These are phyloP conservation scores for Dryoscopus gambensis DNA, from an alignment of 2,113 vertebrate species.

Conservation along the genomic window DNA sequence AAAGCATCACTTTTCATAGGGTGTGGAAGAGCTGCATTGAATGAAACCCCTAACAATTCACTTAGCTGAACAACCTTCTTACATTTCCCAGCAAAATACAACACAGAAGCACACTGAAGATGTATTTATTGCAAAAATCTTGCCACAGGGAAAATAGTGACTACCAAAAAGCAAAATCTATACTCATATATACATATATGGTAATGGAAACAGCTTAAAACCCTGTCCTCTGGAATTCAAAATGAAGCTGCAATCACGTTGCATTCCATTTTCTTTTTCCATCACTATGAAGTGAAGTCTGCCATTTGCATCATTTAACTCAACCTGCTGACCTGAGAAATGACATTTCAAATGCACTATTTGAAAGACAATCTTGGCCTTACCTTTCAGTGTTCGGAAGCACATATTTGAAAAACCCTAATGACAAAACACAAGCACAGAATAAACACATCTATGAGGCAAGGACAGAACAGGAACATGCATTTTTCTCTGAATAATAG, in stretches of 20 bases:
- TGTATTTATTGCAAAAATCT: background rate
- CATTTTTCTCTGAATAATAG: background rate
- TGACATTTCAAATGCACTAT: background rate
- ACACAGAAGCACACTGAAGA: background rate
- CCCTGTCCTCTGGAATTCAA: background rate
- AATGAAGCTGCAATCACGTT: background rate
- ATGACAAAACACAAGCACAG: background rate
- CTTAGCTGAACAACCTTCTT: background rate
- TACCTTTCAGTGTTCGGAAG: background rate
- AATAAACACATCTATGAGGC: background rate
- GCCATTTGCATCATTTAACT: background rate
- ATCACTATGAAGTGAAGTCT: background rate
- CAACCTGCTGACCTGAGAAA: background rate
- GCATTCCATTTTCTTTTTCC: background rate
- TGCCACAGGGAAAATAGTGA: background rate
- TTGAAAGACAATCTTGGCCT: background rate
- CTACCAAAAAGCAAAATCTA: background rate
- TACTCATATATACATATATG: background rate
- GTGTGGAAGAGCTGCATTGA: background rate
- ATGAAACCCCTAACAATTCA: background rate
- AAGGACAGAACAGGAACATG: background rate
- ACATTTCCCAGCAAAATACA: background rate
- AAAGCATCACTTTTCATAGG: background rate
- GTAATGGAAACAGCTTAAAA: background rate
- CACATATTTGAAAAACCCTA: background rate